Evolutionary conservation across 2,113 vertebrate species (phyloP).

Genomic region (Furnarius figulus): DNA sequence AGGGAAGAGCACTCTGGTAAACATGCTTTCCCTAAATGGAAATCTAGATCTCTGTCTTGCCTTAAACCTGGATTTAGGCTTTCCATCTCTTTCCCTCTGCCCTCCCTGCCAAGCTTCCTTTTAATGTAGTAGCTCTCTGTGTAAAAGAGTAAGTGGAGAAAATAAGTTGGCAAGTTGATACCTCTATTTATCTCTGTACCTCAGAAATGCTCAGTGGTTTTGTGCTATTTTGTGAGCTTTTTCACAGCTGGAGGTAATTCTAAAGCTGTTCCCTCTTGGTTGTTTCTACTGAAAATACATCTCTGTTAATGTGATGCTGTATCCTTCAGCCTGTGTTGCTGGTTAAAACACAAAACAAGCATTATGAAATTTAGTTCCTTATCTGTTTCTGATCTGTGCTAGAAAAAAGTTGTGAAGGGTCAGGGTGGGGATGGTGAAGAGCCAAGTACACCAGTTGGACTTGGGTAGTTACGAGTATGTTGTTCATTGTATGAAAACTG

Average conservation of each 20-base stretch:
- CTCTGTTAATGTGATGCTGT: neutral
- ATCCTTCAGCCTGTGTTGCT: neutral
- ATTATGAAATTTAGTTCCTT: neutral
- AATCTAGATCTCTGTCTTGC: neutral
- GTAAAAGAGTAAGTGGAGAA: neutral
- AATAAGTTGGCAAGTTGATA: neutral
- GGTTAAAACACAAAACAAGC: neutral
- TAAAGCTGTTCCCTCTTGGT: neutral
- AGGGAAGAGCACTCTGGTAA: neutral
- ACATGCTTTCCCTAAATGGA: neutral
- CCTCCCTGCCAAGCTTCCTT: neutral
- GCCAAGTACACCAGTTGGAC: neutral
- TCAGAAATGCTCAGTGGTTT: neutral
- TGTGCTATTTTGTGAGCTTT: neutral
- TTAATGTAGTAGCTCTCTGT: neutral
- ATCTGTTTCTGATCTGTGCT: neutral
- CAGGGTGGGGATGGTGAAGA: fast-evolving
- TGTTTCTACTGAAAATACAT: neutral
- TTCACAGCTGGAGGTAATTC: neutral
- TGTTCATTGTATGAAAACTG: neutral
- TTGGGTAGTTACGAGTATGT: neutral
- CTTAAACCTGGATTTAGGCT: neutral
- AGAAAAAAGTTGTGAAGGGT: neutral
- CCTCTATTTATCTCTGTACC: neutral
- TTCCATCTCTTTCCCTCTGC: neutral